Base-by-base conservation (phyloP, 2,888 invertebrate genomes). In the Sepiola atlantica region DNA sequence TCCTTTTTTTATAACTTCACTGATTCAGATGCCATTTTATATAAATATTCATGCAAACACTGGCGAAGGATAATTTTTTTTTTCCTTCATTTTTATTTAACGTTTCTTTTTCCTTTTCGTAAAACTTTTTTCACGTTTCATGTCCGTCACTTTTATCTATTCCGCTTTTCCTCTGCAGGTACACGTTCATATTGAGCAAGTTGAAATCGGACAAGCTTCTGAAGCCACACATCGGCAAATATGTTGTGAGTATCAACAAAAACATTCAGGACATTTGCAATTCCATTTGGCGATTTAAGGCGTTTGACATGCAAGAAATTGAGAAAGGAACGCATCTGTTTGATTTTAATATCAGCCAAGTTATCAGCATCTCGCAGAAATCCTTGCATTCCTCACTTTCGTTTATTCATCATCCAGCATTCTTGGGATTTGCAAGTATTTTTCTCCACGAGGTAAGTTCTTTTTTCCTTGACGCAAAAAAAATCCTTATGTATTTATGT, bases 251-350 rank as follows among this genome's bases (percentile, higher is more conserved):
- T 77, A 77, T 77, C 77, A 77, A 77, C n/a, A 77, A 77, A n/a
- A 77, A 92, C 32, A 45, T 92, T 92, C 45, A 55, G 32, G 92
- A 92, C 55, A 21, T 92, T n/a, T 92, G 92, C 45, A 92, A 92
- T 28, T 45, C 92, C 18, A 28, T 92, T 55, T 92, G 92, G 92
- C 92, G 55, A 18, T 92, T 55, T 20, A 92, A 92, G 32, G 92
- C 92, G 4, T 92, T 92, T 54, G 92, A 45, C 54, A n/a, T 18
- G 8, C 28, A 45, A 55, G 54, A 92, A 28, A 45, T 55, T n/a
- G 4, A 20, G 18, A n/a, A 45, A 55, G 92, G 45, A 55, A n/a
- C 92, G 6, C 2, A 45, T 24, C 28, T 92, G 12, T 92, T 92
- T 92, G 92, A 92, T 45, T 92, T 92, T 92, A 54, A 92, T n/a